Evolutionary conservation across 2,888 invertebrate species (phyloP).

Genomic region (Cataglyphis rosenhaueri): DNA sequence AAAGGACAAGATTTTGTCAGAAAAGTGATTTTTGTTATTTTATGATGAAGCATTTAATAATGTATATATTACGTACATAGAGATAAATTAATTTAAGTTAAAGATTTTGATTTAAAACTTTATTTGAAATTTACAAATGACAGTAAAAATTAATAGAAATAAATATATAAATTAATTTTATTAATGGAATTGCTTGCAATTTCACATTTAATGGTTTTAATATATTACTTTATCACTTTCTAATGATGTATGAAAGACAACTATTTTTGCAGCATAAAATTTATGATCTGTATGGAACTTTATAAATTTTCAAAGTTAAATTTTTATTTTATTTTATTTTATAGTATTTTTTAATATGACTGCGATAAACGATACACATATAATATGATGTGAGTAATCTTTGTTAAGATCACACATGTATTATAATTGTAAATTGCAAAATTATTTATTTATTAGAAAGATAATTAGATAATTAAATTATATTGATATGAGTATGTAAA

Average conservation of each 20-base stretch:
- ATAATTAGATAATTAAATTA: no score
- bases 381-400: background rate
- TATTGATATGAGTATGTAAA: background rate
- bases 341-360: background rate
- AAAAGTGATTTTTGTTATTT: slow-evolving; percentile 36
- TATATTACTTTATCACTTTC: background rate
- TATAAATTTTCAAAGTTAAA: background rate
- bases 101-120: background rate
- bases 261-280: background rate
- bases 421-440: background rate
- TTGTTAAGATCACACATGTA: background rate
- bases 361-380: background rate
- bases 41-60: background rate
- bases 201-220: background rate
- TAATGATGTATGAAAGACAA: background rate
- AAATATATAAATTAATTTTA: background rate
- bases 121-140: background rate
- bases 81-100: slow-evolving; percentile 11
- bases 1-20: background rate
- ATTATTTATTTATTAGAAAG: background rate
- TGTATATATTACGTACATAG: background rate
- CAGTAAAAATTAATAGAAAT: background rate
- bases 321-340: background rate
- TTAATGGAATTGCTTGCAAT: background rate
- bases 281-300: background rate